phyloP scores from a whole-genome alignment of 2,113 vertebrate species.

The Alethe castanea region DNA sequence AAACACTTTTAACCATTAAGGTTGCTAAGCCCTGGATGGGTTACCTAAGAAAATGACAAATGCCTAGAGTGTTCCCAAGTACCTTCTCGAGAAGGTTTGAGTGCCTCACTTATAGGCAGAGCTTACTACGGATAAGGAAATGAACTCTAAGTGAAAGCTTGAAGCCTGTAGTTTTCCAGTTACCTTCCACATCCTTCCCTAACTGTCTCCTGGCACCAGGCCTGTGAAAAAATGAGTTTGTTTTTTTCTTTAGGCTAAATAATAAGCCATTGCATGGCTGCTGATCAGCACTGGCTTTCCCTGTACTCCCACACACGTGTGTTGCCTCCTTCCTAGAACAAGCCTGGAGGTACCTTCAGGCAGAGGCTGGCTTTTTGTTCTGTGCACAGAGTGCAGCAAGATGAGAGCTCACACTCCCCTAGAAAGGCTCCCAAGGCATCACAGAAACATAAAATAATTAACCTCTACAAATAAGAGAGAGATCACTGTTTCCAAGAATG shows the following conservation, averaged over 20 bases:
- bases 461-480: not conserved
- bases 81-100: not conserved
- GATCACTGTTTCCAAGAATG: not conserved
- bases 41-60: not conserved
- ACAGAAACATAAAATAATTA: not conserved
- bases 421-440: not conserved
- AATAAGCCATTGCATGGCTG: not conserved
- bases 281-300: not conserved
- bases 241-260: not conserved
- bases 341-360: not conserved
- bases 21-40: not conserved
- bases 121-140: not conserved
- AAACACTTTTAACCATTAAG: not conserved
- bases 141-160: not conserved
- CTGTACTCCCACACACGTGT: accelerated
- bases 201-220: not conserved
- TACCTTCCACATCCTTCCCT: not conserved
- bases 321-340: not conserved
- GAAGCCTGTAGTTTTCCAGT: not conserved
- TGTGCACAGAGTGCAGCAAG: not conserved
- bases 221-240: not conserved
- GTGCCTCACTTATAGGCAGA: not conserved
- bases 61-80: not conserved
- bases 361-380: not conserved
- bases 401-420: not conserved